Evolutionary conservation across 37 sponge, comb jelly and placozoan genomes (phyloP), one percentile per base, ranked within the genome.

Genomic region (Spongilla lacustris): DNA sequence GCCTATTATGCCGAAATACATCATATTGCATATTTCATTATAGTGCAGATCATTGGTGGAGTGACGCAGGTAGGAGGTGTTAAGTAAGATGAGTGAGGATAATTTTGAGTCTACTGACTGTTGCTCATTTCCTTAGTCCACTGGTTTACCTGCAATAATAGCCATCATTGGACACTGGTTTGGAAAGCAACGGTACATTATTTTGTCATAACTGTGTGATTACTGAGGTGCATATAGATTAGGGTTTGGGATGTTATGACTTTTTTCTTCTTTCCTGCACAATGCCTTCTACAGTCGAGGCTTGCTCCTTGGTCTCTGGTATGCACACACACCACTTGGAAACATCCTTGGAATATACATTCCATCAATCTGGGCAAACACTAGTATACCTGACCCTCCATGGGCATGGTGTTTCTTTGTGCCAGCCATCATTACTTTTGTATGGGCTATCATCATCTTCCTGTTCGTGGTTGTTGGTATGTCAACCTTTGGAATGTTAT

Each of bases 271-370:
- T 58, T 13, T 17, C 4, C 14, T 19, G 21, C 58, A 6, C 11
- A 19, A n/a, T n/a, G n/a, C n/a, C n/a, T n/a, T n/a, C 58, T 78
- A 29, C 77, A 95, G 97, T 6, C 92, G 99, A 36, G 99, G 99
- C 26, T 50, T 97, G 50, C 73, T 98, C 36, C 91, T 98, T 94
- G 99, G 99, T 4, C 72, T 98, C 22, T 98, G 99, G 99, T 95
- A 95, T 73, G 82, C 95, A 22, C 97, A 98, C 87, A 93, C 95
- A 0, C 94, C 97, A 25, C 89, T 98, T 29, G 99, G 99, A 10
- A 98, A 98, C 85, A 96, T 98, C 36, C 79, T 96, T 41, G 99
- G 99, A 8, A 85, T 90, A 26, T 28, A 95, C 66, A 91, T 98
- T 24, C 92, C 99, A 0, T 95, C 92, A 19, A 74, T 92, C 46